These are phyloP conservation scores for Nyctereutes procyonoides DNA, from an alignment of 2,113 vertebrate species.

Conservation along the genomic window DNA sequence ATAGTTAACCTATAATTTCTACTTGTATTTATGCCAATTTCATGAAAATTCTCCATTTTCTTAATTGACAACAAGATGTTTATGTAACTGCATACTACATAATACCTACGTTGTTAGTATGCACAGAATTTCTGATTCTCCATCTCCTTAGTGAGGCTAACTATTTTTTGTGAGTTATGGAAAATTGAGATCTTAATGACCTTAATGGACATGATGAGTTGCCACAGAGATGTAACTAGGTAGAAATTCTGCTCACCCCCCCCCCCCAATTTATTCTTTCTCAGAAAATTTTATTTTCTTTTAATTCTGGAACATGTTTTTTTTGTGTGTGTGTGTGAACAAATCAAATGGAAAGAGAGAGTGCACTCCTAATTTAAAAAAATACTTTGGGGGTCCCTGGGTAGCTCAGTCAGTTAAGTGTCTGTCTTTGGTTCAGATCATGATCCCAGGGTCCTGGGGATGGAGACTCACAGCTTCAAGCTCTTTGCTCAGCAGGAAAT, in stretches of 20 bases:
- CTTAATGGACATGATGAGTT: background rate
- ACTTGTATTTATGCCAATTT: background rate
- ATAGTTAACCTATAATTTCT: background rate
- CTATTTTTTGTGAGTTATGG: background rate
- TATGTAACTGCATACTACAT: background rate
- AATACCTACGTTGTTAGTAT: rapidly evolving
- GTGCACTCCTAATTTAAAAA: background rate
- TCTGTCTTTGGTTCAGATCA: background rate
- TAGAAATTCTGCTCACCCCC: background rate
- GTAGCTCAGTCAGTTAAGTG: background rate
- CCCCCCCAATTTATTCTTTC: background rate
- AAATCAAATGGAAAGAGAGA: background rate
- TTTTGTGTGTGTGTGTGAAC: background rate
- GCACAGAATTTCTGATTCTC: background rate
- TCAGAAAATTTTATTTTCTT: background rate
- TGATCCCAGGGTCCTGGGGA: background rate
- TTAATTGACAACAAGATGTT: background rate
- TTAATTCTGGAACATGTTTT: background rate
- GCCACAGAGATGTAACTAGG: background rate
- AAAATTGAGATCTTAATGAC: background rate
- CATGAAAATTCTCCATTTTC: background rate
- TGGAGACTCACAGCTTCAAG: background rate
- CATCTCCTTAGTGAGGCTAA: background rate
- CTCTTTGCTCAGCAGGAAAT: background rate
- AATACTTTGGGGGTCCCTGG: background rate